Conservation (phyloP, 1,140 invertebrate genomes). For the Cataglyphis hispanica region DNA sequence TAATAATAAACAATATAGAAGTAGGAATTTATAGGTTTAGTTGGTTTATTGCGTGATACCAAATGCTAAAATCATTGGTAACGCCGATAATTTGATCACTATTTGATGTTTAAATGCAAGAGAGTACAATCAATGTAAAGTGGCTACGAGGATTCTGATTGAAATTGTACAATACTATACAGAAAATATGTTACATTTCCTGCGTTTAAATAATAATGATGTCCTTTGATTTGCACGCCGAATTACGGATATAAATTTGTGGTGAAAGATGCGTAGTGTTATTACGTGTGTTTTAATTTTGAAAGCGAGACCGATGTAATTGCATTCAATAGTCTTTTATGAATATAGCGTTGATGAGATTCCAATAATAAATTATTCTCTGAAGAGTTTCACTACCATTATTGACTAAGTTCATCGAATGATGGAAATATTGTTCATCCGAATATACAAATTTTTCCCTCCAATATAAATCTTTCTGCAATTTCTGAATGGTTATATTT, state of each 20-base stretch:
- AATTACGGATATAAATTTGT: constrained; percentile 5
- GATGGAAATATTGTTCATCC: constrained; percentile 23
- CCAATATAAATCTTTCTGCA: constrained; percentile 35
- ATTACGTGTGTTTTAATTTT: constrained; percentile 41
- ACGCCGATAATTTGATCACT: constrained; percentile 25
- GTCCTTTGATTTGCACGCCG: constrained; percentile 25
- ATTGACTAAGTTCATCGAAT: constrained; percentile 21
- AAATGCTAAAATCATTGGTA: constrained; percentile 11
- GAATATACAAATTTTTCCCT: constrained; percentile 22
- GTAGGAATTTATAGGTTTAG: not conserved
- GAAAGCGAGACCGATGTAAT: constrained; percentile 38
- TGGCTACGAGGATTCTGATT: not conserved
- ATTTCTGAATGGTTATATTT: constrained; percentile 35
- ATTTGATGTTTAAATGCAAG: constrained; percentile 33
- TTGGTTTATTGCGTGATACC: not conserved
- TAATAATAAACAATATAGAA: constrained; percentile 20
- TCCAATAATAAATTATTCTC: constrained; percentile 31
- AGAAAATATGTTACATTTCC: constrained; percentile 35
- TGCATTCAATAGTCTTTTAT: constrained; percentile 22
- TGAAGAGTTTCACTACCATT: constrained; percentile 3
- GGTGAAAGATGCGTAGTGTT: constrained; percentile 16
- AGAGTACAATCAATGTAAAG: not conserved
- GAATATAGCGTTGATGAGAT: constrained; percentile 25
- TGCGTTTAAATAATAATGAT: constrained; percentile 39
- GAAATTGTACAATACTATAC: constrained; percentile 10